Evolutionary conservation across 2,113 vertebrate genomes (phyloP), one percentile per base, ranked within the genome.

Genomic region (cattle (Bos taurus)): DNA sequence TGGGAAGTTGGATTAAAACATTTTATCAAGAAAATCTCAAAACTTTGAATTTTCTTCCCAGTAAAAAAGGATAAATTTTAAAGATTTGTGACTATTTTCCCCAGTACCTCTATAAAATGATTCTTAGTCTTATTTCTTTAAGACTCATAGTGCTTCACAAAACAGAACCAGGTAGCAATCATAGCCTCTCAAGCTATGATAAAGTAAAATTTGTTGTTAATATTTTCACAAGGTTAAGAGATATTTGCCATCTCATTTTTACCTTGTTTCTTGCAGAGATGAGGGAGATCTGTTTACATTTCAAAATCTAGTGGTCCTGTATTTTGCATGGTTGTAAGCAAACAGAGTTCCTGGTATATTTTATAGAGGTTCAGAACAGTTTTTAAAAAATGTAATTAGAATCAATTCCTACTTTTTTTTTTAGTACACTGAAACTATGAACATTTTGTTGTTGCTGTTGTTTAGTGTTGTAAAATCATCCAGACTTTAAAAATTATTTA

Each of bases 1-100:
- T 94, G 93, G 91, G 88, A 97, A 84, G 43, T 94, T 98, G 94
- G 93, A 98, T 99, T 98, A 98, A 99, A 98, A 98, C 78, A 74
- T 98, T 82, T 23, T 98, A 97, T 98, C 97, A 98, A 95, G 91
- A 95, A 98, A 96, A 98, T 98, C 97, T 98, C 28, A 88, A 97
- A 98, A 93, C 96, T 94, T 97, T 97, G 74, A 30, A n/a, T 67
- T 92, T 98, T 98, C 94, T 97, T 96, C 17, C 91, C 50, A 94
- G 78, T 94, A 87, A 95, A 98, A 52, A 88, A 97, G 95, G 77
- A 96, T 97, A 97, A 96, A 97, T 98, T 97, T 78, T 94, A 80
- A 97, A 95, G 84, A 91, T 98, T 59, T 15, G 1, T 85, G 91
- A 88, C 92, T 97, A 11, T 97, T 97, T 97, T 77, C 21, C 16